Evolutionary conservation across 1,140 invertebrate genomes (phyloP).

Genomic region (Pinna nobilis): DNA sequence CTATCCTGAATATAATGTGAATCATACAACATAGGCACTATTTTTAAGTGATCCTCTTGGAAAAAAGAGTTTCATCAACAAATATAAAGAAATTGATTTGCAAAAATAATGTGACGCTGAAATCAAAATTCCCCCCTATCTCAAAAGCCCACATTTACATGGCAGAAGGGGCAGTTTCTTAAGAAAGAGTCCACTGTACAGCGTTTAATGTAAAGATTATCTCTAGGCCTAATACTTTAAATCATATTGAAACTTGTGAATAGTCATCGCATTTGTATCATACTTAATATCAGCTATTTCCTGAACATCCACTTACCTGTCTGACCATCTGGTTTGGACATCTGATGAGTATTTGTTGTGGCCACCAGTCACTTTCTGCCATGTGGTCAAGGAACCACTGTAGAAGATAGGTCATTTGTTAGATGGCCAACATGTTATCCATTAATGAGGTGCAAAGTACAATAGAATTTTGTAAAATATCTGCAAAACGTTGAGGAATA

Average conservation of each 20-base stretch:
- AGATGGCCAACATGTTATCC: not conserved
- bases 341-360: slow-evolving; percentile 94
- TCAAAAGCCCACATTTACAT: no score
- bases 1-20: no score
- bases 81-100: no score
- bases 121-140: no score
- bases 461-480: slow-evolving; percentile 30
- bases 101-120: no score
- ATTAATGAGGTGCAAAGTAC: not conserved
- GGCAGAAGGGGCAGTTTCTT: no score
- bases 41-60: no score
- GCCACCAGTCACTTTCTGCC: slow-evolving; percentile 95
- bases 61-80: no score
- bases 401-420: no score
- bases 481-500: slow-evolving; percentile 4
- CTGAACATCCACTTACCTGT: slow-evolving; percentile 80
- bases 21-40: no score
- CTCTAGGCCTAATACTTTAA: not conserved
- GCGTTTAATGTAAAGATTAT: not conserved
- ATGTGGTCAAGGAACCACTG: slow-evolving; percentile 93
- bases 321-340: slow-evolving; percentile 97
- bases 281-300: not conserved
- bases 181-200: no score
- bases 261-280: not conserved
- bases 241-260: not conserved